A percentile compares a stretch with the other conserved stretches of the same genome.
phyloP scores from a whole-genome alignment of 2,888 invertebrate genomes.

The Hermodice carunculata region DNA sequence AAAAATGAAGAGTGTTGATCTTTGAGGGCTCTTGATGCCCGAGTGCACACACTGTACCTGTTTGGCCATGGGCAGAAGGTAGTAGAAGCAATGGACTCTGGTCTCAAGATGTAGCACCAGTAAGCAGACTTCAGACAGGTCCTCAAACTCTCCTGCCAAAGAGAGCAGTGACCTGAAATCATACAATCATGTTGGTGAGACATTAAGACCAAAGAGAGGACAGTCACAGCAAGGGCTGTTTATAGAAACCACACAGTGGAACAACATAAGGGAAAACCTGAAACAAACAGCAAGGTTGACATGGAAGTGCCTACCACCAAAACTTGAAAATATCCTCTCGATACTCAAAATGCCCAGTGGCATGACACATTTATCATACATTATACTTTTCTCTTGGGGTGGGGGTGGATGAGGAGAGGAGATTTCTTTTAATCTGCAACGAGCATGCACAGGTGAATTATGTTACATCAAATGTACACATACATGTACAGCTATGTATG shows the following conservation, averaged over 20 bases:
- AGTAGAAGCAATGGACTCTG: conserved; percentile 96
- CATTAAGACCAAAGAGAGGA: neutral
- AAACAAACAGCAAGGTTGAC: too few relatives aligned
- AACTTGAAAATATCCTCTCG: too few relatives aligned
- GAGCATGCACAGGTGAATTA: too few relatives aligned
- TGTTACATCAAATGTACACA: too few relatives aligned
- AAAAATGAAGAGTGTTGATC: too few relatives aligned
- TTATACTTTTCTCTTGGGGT: too few relatives aligned
- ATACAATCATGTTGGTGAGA: neutral
- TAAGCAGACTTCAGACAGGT: conserved; percentile 74
- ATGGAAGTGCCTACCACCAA: too few relatives aligned
- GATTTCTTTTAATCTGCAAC: too few relatives aligned
- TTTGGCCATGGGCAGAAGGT: conserved; percentile 77
- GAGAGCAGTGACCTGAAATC: conserved; percentile 27
- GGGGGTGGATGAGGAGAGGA: too few relatives aligned
- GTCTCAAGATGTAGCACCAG: conserved; percentile 94
- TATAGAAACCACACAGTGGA: neutral
- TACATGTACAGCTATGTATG: too few relatives aligned
- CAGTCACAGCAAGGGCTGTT: neutral
- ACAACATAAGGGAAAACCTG: neutral
- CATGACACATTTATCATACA: too few relatives aligned
- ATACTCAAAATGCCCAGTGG: too few relatives aligned
- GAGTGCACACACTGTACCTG: conserved; percentile 23
- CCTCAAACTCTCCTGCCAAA: conserved; percentile 39
- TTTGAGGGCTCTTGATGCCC: neutral